Conservation (phyloP, 2,113 vertebrate species). For the Paradisaea rubra region DNA sequence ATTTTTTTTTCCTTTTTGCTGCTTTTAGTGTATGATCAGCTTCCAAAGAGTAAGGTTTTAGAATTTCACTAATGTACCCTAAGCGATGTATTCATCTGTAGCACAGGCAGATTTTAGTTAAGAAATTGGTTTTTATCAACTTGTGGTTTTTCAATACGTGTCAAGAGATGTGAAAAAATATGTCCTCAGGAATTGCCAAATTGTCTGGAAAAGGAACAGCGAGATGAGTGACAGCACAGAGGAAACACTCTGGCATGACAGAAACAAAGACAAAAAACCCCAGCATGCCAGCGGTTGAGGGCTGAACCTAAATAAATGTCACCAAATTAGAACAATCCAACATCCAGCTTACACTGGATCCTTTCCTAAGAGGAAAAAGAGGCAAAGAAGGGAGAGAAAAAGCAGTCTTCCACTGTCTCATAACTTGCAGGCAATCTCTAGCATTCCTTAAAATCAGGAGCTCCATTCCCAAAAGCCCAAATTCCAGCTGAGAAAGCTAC, state of each 20-base stretch:
- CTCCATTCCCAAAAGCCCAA: background rate
- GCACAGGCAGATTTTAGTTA: background rate
- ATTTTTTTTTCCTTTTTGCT: slow-evolving; percentile 2
- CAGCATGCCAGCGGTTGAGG: background rate
- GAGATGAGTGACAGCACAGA: background rate
- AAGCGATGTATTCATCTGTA: background rate
- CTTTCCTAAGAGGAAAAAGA: background rate
- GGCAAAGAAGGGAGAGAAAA: background rate
- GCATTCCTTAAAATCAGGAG: background rate
- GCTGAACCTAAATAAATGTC: background rate
- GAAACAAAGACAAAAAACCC: background rate
- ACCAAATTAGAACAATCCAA: background rate
- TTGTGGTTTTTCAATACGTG: background rate
- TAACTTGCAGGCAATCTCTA: background rate
- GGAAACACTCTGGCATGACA: background rate
- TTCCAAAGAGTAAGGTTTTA: slow-evolving; percentile 10
- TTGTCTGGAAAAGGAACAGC: background rate
- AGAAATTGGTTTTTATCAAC: background rate
- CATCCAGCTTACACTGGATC: background rate
- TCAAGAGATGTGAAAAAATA: background rate
- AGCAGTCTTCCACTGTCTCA: background rate
- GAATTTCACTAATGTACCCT: background rate
- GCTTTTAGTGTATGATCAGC: slow-evolving; percentile 1
- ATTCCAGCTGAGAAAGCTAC: background rate
- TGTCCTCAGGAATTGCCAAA: background rate